These are phyloP conservation scores for Pipistrellus pygmaeus DNA, from an alignment of 2,797 vertebrate species.

Conservation along the genomic window DNA sequence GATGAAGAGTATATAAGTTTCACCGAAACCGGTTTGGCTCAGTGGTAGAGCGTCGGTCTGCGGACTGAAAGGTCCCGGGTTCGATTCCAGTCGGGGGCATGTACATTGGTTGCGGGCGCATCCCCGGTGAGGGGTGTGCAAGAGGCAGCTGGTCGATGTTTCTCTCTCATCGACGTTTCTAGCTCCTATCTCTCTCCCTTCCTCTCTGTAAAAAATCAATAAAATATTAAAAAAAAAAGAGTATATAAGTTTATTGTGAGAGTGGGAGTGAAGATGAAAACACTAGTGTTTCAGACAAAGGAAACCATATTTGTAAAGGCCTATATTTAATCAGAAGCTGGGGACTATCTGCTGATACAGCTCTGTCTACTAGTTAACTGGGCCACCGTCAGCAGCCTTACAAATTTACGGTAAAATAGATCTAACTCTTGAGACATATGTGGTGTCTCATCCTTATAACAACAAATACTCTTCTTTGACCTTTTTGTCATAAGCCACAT, in stretches of 20 bases:
- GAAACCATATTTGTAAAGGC: not conserved
- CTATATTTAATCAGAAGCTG: not conserved
- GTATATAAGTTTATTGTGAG: not conserved
- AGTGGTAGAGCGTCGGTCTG: too few relatives aligned
- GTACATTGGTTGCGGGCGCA: too few relatives aligned
- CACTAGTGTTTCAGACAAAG: not conserved
- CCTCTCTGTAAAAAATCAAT: too few relatives aligned
- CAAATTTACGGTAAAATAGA: not conserved
- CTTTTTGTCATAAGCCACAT: conserved; percentile 2
- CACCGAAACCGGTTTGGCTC: too few relatives aligned
- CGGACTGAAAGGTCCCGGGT: too few relatives aligned
- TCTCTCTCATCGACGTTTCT: too few relatives aligned
- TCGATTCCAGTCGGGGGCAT: too few relatives aligned
- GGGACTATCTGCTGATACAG: not conserved
- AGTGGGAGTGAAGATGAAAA: not conserved
- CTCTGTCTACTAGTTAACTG: not conserved
- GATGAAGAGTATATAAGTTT: not conserved
- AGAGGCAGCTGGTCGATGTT: too few relatives aligned
- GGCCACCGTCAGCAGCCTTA: not conserved
- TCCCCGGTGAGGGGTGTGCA: too few relatives aligned
- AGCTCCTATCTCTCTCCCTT: too few relatives aligned
- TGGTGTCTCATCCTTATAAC: conserved; percentile 37
- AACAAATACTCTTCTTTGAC: conserved; percentile 33
- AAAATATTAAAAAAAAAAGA: too few relatives aligned
- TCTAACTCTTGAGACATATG: not conserved